Percentiles rank a stretch among this genome's conserved stretches.
phyloP scores from a whole-genome alignment of 2,888 invertebrate species.

The Ecliptopera silaceata region DNA sequence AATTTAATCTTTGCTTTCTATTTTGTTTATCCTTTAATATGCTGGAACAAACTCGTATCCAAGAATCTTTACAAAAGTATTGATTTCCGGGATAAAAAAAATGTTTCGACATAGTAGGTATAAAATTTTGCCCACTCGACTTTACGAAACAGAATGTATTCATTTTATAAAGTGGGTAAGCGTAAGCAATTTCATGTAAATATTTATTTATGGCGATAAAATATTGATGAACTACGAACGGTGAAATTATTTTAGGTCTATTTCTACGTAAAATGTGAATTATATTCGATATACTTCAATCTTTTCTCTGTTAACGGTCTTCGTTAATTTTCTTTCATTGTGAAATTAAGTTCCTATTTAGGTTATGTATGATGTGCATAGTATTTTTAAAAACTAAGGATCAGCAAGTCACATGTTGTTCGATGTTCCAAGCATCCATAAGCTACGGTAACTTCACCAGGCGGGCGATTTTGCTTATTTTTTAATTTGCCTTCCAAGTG shows the following conservation, averaged over 20 bases:
- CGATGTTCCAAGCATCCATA: no score
- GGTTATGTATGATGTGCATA: no score
- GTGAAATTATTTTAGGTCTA: not conserved
- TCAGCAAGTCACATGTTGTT: no score
- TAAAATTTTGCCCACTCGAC: not conserved
- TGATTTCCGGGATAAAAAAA: not conserved
- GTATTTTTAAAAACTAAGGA: no score
- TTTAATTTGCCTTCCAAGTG: no score
- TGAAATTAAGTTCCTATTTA: no score
- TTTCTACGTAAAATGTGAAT: not conserved
- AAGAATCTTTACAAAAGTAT: not conserved
- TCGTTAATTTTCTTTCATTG: not conserved
- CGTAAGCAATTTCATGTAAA: constrained; percentile 2
- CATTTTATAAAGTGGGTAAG: not conserved
- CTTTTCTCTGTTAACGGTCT: no score
- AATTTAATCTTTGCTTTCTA: not conserved
- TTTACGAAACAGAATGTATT: constrained; percentile 1
- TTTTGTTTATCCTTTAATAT: no score
- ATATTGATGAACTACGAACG: not conserved
- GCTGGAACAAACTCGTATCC: no score
- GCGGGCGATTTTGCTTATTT: no score
- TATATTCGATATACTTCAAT: not conserved
- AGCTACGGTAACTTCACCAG: no score
- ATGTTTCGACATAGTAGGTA: not conserved
- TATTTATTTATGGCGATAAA: constrained; percentile 2